A percentile compares a stretch with the other conserved stretches of the same genome.
Evolutionary conservation across 1,140 invertebrate species (phyloP).

Genomic region (Drosophila nigrodunni): DNA sequence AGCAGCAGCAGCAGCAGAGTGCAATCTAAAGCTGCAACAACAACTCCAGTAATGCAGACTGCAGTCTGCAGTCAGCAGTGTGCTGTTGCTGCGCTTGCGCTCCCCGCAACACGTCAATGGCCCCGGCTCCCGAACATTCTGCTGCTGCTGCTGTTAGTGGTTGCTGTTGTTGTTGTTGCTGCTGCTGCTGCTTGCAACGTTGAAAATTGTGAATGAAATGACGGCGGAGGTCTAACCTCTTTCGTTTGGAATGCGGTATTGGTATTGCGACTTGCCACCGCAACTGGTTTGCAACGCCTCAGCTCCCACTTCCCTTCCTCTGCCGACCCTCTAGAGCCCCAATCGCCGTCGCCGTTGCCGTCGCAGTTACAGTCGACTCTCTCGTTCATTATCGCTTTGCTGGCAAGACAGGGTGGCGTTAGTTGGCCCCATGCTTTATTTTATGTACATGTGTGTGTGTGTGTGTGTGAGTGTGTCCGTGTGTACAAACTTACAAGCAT

Average conservation of each 20-base stretch:
- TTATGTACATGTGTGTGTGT: constrained; percentile 5
- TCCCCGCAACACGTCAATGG: constrained; percentile 33
- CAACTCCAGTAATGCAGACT: constrained; percentile 49
- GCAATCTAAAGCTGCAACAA: constrained; percentile 5
- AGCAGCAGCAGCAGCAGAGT: constrained; percentile 11
- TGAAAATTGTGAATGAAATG: constrained; percentile 79
- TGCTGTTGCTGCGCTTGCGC: constrained; percentile 22
- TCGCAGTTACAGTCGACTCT: constrained; percentile 37
- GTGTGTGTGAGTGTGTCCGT: constrained; percentile 1
- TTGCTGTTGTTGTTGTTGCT: constrained; percentile 15
- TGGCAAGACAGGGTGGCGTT: constrained; percentile 70
- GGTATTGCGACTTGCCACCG: constrained; percentile 72
- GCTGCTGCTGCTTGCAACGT: constrained; percentile 24
- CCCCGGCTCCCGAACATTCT: constrained; percentile 37
- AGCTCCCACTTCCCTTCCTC: background rate
- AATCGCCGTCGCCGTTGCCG: constrained; percentile 14
- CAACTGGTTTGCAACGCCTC: constrained; percentile 67
- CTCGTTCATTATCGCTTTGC: constrained; percentile 74
- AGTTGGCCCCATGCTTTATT: constrained; percentile 47
- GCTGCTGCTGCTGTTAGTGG: constrained; percentile 4
- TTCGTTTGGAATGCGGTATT: constrained; percentile 73
- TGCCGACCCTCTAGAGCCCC: background rate
- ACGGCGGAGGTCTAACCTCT: constrained; percentile 71
- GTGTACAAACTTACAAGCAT: background rate
- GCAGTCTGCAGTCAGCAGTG: constrained; percentile 33